Evolutionary conservation across 37 sponge, comb jelly and placozoan species (phyloP).

Genomic region (Petrosia ficiformis): DNA sequence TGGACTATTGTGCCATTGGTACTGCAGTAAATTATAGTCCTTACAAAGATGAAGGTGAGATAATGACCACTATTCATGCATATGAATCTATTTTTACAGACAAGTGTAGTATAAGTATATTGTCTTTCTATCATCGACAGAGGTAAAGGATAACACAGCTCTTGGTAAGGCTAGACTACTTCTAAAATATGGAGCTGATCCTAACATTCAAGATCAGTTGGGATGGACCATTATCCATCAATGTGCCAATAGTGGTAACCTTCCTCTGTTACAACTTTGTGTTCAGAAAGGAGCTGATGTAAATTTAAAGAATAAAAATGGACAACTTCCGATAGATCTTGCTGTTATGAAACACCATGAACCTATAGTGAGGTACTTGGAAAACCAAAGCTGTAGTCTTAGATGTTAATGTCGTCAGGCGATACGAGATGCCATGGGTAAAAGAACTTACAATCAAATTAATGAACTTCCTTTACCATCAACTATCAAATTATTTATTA

Average conservation of each 20-base stretch:
- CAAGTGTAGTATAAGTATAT: too few species aligned
- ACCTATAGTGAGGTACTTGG: conserved; percentile 22
- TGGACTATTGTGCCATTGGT: conserved; percentile 13
- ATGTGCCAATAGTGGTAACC: conserved; percentile 42
- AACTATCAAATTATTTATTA: conserved; percentile 37
- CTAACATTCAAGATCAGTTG: conserved; percentile 7
- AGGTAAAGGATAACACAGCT: too few species aligned
- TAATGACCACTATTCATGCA: too few species aligned
- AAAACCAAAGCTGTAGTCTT: conserved; percentile 18
- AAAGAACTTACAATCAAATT: conserved; percentile 2
- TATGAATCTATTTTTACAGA: too few species aligned
- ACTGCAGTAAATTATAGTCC: too few species aligned
- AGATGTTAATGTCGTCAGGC: conserved; percentile 16
- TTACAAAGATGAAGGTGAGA: too few species aligned
- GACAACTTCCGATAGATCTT: conserved; percentile 29
- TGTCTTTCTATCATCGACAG: too few species aligned
- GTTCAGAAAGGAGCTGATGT: conserved; percentile 27
- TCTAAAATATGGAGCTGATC: conserved; percentile 27
- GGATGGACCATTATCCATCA: conserved; percentile 51
- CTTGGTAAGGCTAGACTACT: too few species aligned
- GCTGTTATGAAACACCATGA: conserved; percentile 24
- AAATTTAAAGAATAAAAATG: not conserved
- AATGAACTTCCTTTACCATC: conserved; percentile 49
- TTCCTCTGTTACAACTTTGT: conserved; percentile 18
- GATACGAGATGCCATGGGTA: conserved; percentile 22